Evolutionary conservation across 2,113 vertebrate genomes (phyloP).

Genomic region (Cebus imitator): DNA sequence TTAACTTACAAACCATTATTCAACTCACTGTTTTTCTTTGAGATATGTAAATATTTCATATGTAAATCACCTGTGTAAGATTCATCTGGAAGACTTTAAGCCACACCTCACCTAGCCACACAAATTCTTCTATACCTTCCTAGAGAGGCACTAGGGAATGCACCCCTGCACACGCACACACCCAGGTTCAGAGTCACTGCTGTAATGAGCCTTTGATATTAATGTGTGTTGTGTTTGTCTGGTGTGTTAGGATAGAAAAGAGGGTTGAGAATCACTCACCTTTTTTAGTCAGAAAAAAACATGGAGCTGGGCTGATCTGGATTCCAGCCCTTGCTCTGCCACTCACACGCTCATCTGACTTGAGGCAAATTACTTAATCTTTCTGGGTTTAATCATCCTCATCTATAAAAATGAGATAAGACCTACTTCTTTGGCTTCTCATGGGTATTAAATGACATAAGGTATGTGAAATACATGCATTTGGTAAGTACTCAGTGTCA

Average conservation of each 20-base stretch:
- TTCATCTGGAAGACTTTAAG: not conserved
- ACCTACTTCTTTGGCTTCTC: not conserved
- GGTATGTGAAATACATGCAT: not conserved
- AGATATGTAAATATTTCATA: not conserved
- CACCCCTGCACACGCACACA: not conserved
- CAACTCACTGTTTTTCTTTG: not conserved
- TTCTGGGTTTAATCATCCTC: conserved; percentile 26
- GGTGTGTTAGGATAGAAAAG: not conserved
- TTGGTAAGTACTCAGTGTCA: not conserved
- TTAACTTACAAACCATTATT: not conserved
- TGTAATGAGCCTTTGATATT: not conserved
- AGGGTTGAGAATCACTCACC: not conserved
- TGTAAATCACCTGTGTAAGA: not conserved
- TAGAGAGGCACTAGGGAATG: not conserved
- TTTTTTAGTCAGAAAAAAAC: conserved; percentile 34
- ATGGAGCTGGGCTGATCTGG: not conserved
- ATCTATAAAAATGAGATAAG: conserved; percentile 22
- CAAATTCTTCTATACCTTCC: not conserved
- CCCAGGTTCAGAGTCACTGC: not conserved
- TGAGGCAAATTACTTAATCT: conserved; percentile 20
- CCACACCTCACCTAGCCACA: not conserved
- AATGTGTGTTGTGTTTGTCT: not conserved
- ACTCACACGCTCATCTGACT: not conserved
- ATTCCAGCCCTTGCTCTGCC: not conserved
- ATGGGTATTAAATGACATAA: not conserved